Evolutionary conservation across 2,797 vertebrate genomes (phyloP), one percentile per base, ranked within the genome.

Genomic region (Neopelma chrysocephalum): DNA sequence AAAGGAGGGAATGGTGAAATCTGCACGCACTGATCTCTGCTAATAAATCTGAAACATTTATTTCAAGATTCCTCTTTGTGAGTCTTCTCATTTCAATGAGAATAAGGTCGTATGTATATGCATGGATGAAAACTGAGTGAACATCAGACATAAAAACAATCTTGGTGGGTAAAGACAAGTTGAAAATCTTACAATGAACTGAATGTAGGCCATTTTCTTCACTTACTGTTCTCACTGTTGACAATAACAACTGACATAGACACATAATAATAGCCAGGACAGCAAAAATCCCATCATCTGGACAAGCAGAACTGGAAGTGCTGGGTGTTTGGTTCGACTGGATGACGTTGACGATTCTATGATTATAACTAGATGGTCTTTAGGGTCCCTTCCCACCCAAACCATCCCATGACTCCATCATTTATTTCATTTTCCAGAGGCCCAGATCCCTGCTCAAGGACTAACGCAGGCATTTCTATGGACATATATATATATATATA

Each of bases 361-460:
- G 8, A 25, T 32, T 80, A 5, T 8, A 75, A 32, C 62, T 6
- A 25, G 42, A 22, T 0, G 10, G 3, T 14, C 42, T 32, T 43
- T 12, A 12, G 42, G 53, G 15, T 29, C 42, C 42, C 27, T 77
- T 50, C 57, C 32, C 11, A 18, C 19, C 7, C 36, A 10, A 25
- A 15, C 36, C 57, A 12, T 9, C 18, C 43, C 9, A 6, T 0
- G 14, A 6, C 23, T 26, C 50, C 21, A 2, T 1, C 11, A 26
- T 6, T 38, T 29, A 22, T 31, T 38, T 29, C 16, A 31, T 3
- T 17, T 9, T 15, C 31, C 47, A 31, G 54, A 61, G 34, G 34
- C 69, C 9, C 47, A 34, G 14, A 31, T 18, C 61, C 29, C 25
- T 6, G 50, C 43, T 34, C 54, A 5, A 25, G 2, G 34, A 26